A percentile compares a stretch with the other conserved stretches of the same genome.
Evolutionary conservation across 2,797 vertebrate species (phyloP).

Genomic region (Zonotrichia albicollis): DNA sequence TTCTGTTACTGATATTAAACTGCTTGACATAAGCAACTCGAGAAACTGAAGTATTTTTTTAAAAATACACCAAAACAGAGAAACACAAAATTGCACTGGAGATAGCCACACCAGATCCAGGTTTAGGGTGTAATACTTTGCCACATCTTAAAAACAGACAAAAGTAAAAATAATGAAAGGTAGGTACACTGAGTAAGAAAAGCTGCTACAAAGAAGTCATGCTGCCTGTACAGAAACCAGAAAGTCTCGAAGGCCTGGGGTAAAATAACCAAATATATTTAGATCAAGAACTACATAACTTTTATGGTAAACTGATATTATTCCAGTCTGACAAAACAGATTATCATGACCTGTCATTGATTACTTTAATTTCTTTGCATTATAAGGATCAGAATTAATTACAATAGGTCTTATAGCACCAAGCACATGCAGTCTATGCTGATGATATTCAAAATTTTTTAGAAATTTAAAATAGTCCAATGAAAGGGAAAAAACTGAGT

Average conservation of each 20-base stretch:
- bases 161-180: neutral
- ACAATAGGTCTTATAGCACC: neutral
- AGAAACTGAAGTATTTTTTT: neutral
- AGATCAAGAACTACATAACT: neutral
- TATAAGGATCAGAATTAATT: neutral
- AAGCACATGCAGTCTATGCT: neutral
- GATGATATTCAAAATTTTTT: neutral
- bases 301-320: accelerated
- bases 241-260: neutral
- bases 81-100: neutral
- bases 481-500: neutral
- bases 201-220: neutral
- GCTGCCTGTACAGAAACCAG: neutral
- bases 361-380: neutral
- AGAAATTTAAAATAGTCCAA: neutral
- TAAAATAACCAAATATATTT: neutral
- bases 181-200: neutral
- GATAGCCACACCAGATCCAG: neutral
- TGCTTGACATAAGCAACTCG: neutral
- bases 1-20: neutral
- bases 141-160: neutral
- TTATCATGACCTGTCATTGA: neutral
- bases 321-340: neutral
- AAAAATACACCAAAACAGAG: neutral
- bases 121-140: neutral